Evolutionary conservation across 1,140 invertebrate genomes (phyloP), one percentile per base, ranked within the genome.

Genomic region (Sitophilus oryzae): DNA sequence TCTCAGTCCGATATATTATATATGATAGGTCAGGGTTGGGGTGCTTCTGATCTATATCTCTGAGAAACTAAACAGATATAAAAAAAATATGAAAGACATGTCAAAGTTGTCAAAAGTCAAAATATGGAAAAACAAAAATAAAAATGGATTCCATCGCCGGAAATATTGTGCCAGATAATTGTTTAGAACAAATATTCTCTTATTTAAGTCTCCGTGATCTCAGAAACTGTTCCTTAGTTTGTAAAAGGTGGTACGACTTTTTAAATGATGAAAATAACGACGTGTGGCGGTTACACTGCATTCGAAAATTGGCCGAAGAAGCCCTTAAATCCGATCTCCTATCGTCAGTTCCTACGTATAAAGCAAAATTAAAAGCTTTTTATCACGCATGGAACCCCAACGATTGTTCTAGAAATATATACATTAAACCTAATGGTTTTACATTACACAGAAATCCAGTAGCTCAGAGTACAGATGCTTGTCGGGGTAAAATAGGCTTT

Each of bases 381-480:
- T 89, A 88, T 72, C 91, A 97, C 76, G 88, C 95, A 1, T 99
- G 95, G 96, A 98, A 94, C 75, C 91, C 93, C 1, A 87, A 91
- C 71, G 96, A 99, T 71, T 96, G 93, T 71, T 98, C 94, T 16
- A 82, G 91, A 67, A 96, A 99, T 77, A 89, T 98, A 71, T 98
- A 93, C 71, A 88, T 98, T 45, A 97, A 96, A 78, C 83, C 91
- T 16, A 97, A 96, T 78, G 94, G 93, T 45, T 98, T 98, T 71
- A 98, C 95, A 5, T 76, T 98, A 60, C 95, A 98, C 77, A 81
- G 83, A 69, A 98, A 98, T 76, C 96, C 96, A 23, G 91, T 98
- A 20, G 96, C 96, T 21, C 96, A 98, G 76, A 97, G 93, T 76
- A 98, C 96, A 48, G 96, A 99, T 77, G 94, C 91, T 22, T 89